Evolutionary conservation across 2,888 invertebrate species (phyloP), one percentile per base, ranked within the genome.

Genomic region (Chalcis sispes): DNA sequence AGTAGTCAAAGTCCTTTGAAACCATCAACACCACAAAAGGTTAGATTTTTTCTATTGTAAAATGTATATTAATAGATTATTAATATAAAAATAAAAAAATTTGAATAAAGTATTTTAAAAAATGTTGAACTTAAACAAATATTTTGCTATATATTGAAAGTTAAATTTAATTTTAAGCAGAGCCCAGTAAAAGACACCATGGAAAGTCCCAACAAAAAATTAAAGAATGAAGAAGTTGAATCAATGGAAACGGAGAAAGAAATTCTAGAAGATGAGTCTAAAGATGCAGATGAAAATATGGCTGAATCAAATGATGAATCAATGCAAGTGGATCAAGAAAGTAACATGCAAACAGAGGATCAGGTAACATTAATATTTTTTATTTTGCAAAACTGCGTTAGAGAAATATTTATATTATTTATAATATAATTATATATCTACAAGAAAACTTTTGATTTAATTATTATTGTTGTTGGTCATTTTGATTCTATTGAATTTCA

Each of bases 151-250:
- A 18, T 54, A 42, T 40, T 56, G 32, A 3, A 87, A 87, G 20
- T 75, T 84, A 69, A 89, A 42, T 40, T 56, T 32, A 3, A 87
- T 87, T 20, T 75, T 84, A 69, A 89, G 89, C 83, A 85, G 85
- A 72, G 66, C 48, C 72, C 75, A 88, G 83, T 86, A 80, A 78
- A 85, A 74, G 81, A 72, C 69, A 73, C 32, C 48, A 70, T 71
- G 20, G 80, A 79, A n/a, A 78, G 72, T 66, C 75, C 59, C 73
- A 56, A 58, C 15, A 71, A 78, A 15, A 71, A 78, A 18, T 10
- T 40, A 15, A 74, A 75, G 13, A 62, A 50, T 23, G 77, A 72
- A 18, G 46, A 27, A 56, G 65, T 56, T 13, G 75, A 75, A 13
- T 15, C 52, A 8, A 77, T 78, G 66, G 71, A 79, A 50, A 61